Conservation (phyloP, 2,113 vertebrate species). For the Pandion haliaetus region DNA sequence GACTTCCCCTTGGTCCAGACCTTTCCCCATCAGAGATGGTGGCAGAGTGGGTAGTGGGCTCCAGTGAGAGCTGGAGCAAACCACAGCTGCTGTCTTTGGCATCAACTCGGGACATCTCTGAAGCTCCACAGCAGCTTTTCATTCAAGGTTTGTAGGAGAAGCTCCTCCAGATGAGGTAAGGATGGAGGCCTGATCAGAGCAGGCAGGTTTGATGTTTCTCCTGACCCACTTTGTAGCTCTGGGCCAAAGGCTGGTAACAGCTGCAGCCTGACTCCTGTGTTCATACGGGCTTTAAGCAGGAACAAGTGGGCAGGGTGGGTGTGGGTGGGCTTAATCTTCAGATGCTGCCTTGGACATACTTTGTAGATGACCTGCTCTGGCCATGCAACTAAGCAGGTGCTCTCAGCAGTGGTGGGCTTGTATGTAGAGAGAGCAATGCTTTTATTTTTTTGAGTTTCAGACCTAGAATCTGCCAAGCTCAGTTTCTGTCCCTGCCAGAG, state of each 20-base stretch:
- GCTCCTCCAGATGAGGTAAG: not conserved
- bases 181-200: not conserved
- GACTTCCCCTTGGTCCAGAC: not conserved
- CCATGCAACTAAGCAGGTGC: not conserved
- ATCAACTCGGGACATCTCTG: fast-evolving
- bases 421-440: not conserved
- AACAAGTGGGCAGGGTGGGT: not conserved
- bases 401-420: not conserved
- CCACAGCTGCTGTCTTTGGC: not conserved
- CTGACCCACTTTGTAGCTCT: not conserved
- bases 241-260: not conserved
- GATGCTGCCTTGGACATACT: not conserved
- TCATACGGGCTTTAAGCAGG: not conserved
- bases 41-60: not conserved
- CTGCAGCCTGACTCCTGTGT: not conserved
- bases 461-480: not conserved
- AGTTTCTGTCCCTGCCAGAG: not conserved
- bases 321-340: not conserved
- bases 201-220: not conserved
- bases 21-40: fast-evolving
- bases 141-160: not conserved
- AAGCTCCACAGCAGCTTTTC: not conserved
- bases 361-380: not conserved
- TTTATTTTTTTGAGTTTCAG: not conserved
- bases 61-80: not conserved